Percentiles rank a stretch among this genome's conserved stretches.
phyloP scores from a whole-genome alignment of 1,140 invertebrate species.

The Penaeus indicus region DNA sequence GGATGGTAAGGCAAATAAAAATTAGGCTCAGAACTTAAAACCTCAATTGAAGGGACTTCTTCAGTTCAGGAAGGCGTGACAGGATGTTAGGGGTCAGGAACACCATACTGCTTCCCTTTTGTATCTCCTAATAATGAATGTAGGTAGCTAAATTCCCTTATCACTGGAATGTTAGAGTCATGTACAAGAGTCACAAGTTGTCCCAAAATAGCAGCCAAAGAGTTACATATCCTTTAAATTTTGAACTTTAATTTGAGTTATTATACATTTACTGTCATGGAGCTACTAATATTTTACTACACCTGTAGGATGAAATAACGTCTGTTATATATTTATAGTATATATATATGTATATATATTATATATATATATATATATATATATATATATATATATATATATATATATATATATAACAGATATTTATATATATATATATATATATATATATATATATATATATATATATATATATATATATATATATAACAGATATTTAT shows the following conservation, averaged over 20 bases:
- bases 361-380: constrained; percentile 26
- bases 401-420: no score
- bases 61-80: constrained; percentile 15
- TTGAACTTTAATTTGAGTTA: background rate
- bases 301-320: background rate
- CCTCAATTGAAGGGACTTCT: no score
- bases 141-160: constrained; percentile 57
- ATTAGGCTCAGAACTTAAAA: no score
- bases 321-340: background rate
- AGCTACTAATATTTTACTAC: background rate
- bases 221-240: constrained; percentile 16
- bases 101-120: constrained; percentile 42
- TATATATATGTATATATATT: background rate
- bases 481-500: no score
- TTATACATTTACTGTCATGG: background rate
- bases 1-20: no score
- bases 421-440: no score
- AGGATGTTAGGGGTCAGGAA: constrained; percentile 28
- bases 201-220: constrained; percentile 43
- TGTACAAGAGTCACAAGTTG: background rate
- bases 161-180: constrained; percentile 17
- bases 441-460: no score
- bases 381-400: constrained; percentile 14
- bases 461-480: no score
- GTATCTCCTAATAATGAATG: constrained; percentile 49